Conservation (phyloP, 2,888 invertebrate species). For the Eurois occulta region DNA sequence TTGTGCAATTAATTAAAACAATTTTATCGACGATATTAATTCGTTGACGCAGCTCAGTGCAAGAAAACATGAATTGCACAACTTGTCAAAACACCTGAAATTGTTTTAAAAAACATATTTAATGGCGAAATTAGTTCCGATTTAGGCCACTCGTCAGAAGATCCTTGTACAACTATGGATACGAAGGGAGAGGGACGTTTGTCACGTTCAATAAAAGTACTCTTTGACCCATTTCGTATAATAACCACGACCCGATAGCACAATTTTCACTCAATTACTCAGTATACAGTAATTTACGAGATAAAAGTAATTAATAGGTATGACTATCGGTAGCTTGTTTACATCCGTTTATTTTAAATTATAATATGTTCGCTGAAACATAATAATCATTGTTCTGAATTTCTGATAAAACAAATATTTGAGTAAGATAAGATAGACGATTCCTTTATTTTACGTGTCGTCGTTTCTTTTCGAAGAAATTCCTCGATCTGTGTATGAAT, state of each 20-base stretch:
- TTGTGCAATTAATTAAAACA: conserved; percentile 35
- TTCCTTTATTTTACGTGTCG: not conserved
- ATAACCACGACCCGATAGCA: conserved; percentile 11
- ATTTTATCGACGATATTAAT: not conserved
- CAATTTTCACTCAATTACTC: conserved; percentile 43
- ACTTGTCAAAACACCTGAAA: not conserved
- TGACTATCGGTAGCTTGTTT: not conserved
- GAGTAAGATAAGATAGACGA: conserved; percentile 45
- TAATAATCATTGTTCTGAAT: conserved; percentile 6
- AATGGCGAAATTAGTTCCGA: not conserved
- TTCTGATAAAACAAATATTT: conserved; percentile 32
- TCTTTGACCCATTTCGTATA: conserved; percentile 42
- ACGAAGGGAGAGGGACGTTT: not conserved
- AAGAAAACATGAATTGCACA: conserved; percentile 29
- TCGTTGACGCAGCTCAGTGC: not conserved
- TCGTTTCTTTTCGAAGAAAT: conserved; percentile 38
- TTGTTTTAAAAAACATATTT: not conserved
- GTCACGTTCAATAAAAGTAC: conserved; percentile 10
- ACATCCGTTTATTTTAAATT: conserved; percentile 14
- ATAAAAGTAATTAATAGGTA: conserved; percentile 30
- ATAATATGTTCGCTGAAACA: conserved; percentile 10
- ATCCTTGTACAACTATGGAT: not conserved
- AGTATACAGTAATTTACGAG: conserved; percentile 22
- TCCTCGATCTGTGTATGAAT: conserved; percentile 17
- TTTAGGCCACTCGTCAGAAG: not conserved